Percentiles rank a stretch among this genome's conserved stretches.
Evolutionary conservation across 2,113 vertebrate genomes (phyloP).

Genomic region (Carlito syrichta): DNA sequence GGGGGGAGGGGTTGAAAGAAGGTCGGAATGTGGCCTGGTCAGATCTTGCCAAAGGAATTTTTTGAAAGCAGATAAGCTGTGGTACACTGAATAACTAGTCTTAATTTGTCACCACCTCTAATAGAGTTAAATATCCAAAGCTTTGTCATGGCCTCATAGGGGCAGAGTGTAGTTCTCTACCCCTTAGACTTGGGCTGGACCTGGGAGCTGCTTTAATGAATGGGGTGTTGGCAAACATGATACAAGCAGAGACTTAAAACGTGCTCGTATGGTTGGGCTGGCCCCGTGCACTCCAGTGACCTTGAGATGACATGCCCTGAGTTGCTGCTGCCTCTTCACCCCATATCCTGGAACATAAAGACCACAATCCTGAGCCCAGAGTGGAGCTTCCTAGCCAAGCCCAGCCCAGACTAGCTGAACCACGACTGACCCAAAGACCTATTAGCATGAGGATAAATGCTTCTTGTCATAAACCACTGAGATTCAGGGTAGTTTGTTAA

Average conservation of each 20-base stretch:
- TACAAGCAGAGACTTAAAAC: not conserved
- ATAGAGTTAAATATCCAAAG: not conserved
- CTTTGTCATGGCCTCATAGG: not conserved
- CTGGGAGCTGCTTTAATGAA: not conserved
- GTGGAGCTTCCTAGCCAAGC: not conserved
- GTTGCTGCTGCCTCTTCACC: not conserved
- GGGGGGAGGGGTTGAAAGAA: too few species aligned
- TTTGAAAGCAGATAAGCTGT: not conserved
- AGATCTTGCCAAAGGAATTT: not conserved
- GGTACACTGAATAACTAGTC: not conserved
- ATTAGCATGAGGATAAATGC: not conserved
- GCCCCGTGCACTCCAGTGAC: not conserved
- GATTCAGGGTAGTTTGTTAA: not conserved
- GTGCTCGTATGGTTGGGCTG: fast-evolving
- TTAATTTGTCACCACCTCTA: not conserved
- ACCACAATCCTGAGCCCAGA: not conserved
- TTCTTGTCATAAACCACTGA: not conserved
- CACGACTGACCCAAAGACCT: not conserved
- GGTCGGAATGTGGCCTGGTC: not conserved
- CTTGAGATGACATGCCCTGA: not conserved
- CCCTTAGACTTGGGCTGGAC: not conserved
- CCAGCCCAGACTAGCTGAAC: not conserved
- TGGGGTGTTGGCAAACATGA: too few species aligned
- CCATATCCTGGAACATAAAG: not conserved
- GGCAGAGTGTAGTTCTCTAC: not conserved